Base-by-base conservation (phyloP, 2,113 vertebrate genomes). In the Climacteris rufus region DNA sequence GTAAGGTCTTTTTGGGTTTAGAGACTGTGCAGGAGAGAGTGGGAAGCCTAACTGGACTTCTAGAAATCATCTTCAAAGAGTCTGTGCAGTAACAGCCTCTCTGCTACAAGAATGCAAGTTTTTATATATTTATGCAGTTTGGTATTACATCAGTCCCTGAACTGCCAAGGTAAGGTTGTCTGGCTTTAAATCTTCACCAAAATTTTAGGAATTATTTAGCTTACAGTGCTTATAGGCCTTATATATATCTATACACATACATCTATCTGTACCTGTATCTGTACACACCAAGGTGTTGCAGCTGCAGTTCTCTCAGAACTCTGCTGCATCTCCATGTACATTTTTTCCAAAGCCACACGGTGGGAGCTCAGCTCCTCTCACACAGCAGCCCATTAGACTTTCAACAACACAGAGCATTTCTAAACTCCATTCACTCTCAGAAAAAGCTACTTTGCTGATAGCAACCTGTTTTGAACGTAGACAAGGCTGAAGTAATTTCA, bases 271-370 rank as follows among this genome's bases (percentile, higher is more conserved):
- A 15, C n/a, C 42, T 42, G 42, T 42, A 13, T 42, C 42, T 30
- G 15, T 22, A 30, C 35, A 40, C 40, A n/a, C 33, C n/a, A 59
- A 77, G 66, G 18, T 60, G 63, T 25, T 65, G 70, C 40, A 79
- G 77, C 72, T 91, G 60, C 56, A 45, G 65, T 19, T 80, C 61
- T 91, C 60, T 76, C 37, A 45, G 28, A 77, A 52, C 42, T 80
- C 39, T 81, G 61, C 40, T 61, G 57, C 52, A 25, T 53, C 60
- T 79, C 25, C 83, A 66, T 0, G 0, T 23, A 13, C 0, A 1
- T 13, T 65, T 85, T 64, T 28, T 44, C 44, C 23, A 68, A 70
- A 80, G 56, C 60, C 69, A 47, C 0, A n/a, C n/a, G n/a, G n/a
- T n/a, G n/a, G n/a, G n/a, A 91, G 57, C 42, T 74, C 66, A 49